Evolutionary conservation across 2,113 vertebrate genomes (phyloP).

Genomic region (Callionymus lyra): DNA sequence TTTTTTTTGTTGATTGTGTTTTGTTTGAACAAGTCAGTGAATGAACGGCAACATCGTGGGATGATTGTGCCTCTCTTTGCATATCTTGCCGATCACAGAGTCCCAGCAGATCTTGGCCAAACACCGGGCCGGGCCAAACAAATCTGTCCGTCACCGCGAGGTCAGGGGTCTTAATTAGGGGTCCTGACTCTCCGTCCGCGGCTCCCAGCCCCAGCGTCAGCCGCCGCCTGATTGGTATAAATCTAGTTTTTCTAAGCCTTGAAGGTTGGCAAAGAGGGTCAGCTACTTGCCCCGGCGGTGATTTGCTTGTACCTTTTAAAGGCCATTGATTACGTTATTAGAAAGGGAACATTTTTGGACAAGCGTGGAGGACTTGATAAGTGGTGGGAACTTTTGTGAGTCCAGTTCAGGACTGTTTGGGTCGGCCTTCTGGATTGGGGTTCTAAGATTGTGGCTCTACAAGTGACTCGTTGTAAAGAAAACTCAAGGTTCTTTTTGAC

Average conservation of each 20-base stretch:
- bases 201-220: constrained; percentile 65
- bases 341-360: constrained; percentile 44
- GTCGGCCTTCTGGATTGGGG: background rate
- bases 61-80: constrained; percentile 63
- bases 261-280: constrained; percentile 67
- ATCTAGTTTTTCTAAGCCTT: constrained; percentile 59
- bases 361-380: constrained; percentile 27
- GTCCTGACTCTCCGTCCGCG: constrained; percentile 58
- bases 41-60: constrained; percentile 78
- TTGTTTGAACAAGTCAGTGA: constrained; percentile 73
- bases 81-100: constrained; percentile 62
- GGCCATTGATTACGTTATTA: constrained; percentile 71
- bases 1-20: constrained; percentile 75
- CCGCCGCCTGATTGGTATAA: constrained; percentile 57
- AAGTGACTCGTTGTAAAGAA: no score
- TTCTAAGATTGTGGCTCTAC: background rate
- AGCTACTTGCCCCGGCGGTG: constrained; percentile 54
- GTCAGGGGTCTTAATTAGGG: constrained; percentile 58
- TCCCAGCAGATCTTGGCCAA: constrained; percentile 76
- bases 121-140: constrained; percentile 65
- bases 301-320: constrained; percentile 71
- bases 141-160: constrained; percentile 69
- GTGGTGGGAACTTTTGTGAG: constrained; percentile 42
- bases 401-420: background rate
- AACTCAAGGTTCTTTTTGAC: no score